Base-by-base conservation (phyloP, 2,113 vertebrate genomes). In the Poecile atricapillus region DNA sequence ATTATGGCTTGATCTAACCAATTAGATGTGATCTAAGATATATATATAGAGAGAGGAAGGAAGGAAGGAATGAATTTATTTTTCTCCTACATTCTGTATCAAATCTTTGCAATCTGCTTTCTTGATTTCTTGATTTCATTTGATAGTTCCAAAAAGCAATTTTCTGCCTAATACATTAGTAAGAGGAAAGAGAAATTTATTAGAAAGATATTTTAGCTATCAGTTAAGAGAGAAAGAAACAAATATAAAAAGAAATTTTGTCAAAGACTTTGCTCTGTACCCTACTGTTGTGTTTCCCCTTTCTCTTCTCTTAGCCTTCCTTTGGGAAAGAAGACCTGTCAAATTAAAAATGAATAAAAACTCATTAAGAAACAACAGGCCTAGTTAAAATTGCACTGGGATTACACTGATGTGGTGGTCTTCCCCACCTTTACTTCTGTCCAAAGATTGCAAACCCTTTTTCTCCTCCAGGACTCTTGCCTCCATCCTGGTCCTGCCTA, bases 301-400 rank as follows among this genome's bases (percentile, higher is more conserved):
- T 53, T 74, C 58, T 41, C 39, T 77, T 85, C 56, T 83, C 43
- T 85, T 69, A 80, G 49, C 13, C 17, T 12, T 93, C 87, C 60
- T 91, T 77, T 67, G 68, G 59, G 76, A 95, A 94, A 91, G 77
- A 91, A 94, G 76, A 90, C 75, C 35, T 0, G 0, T 93, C 87
- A 94, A 94, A 96, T 91, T 96, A 96, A 87, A 94, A 79, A 93
- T 85, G 78, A 92, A 74, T 84, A 88, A 96, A 96, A 95, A 73
- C 52, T 87, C 90, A 96, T 96, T 93, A 93, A 82, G 43, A 95
- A 94, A 93, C 84, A 95, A 89, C 69, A 92, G 74, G 39, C 56
- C 31, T 83, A 85, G 71, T 87, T 65, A 46, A 93, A 94, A 91
- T 87, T 84, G 52, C 89, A 27, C 43, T 70, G 92, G 89, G 90